Evolutionary conservation across 2,888 invertebrate genomes (phyloP).

Genomic region (Drosophila helvetica): DNA sequence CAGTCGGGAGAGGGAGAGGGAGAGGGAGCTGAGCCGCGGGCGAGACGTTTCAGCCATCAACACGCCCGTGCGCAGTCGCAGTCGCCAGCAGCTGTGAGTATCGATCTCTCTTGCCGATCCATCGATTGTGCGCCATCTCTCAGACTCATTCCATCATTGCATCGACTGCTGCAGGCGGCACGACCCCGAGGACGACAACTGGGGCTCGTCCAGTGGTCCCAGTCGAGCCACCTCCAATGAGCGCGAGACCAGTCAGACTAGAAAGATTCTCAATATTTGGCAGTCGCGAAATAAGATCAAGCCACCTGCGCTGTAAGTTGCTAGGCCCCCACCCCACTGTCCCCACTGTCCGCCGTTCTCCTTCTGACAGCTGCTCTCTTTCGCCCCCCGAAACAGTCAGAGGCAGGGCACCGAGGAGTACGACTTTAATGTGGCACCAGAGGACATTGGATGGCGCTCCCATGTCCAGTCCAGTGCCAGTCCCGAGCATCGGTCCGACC

Average conservation of each 20-base stretch:
- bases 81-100: slow-evolving; percentile 77
- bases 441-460: slow-evolving; percentile 63
- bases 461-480: slow-evolving; percentile 51
- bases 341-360: neutral
- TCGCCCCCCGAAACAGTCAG: slow-evolving; percentile 49
- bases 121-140: neutral
- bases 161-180: slow-evolving; percentile 61
- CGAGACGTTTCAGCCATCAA: slow-evolving; percentile 65
- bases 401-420: slow-evolving; percentile 78
- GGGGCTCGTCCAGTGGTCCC: slow-evolving; percentile 78
- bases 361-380: slow-evolving; percentile 1
- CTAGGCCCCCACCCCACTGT: slow-evolving; percentile 4
- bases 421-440: slow-evolving; percentile 66
- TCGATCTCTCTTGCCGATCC: neutral
- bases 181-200: slow-evolving; percentile 72
- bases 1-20: slow-evolving; percentile 69
- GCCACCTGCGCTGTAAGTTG: slow-evolving; percentile 65
- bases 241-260: slow-evolving; percentile 67
- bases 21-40: slow-evolving; percentile 67
- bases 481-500: slow-evolving; percentile 53
- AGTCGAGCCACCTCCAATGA: slow-evolving; percentile 79
- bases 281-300: slow-evolving; percentile 64
- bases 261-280: slow-evolving; percentile 66
- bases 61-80: slow-evolving; percentile 75
- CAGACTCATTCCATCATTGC: slow-evolving; percentile 19